Evolutionary conservation across 2,797 vertebrate genomes (phyloP), one percentile per base, ranked within the genome.

Genomic region (Enteromius thamalakanensis): DNA sequence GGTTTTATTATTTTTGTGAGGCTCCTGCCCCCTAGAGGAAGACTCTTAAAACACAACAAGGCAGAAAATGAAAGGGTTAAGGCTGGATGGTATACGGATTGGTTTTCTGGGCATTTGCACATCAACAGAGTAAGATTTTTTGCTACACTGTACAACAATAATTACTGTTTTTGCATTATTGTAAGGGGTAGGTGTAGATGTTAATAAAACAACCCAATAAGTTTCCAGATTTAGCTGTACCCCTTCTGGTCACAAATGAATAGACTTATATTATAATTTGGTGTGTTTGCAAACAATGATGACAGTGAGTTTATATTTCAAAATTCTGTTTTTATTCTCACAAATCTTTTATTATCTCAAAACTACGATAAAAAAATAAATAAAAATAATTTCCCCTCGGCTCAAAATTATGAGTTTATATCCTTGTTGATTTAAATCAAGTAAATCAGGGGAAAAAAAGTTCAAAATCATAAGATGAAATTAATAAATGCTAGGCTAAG

Each of bases 1-100:
- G 12, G 26, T 64, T 64, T 3, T 32, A 17, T 64, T 15, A 26
- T 17, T 42, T 2, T 40, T 45, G 15, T 77, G 53, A 78, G 58
- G 58, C 11, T 65, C 26, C 26, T 32, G 76, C 40, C 58, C 37
- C 26, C 76, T 77, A 19, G 37, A 29, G 76, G 76, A 14, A 58
- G 32, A 19, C 19, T 14, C 15, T 45, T 2, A n/a, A n/a, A 76
- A 37, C 34, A n/a, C 3, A 23, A 23, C 26, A 15, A 29, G 23
- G 0, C 60, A 1, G 12, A 62, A 2, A 62, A 62, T 1, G 8
- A 6, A 64, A 17, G 60, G 10, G n/a, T 58, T 58, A 58, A 23
- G 53, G 21, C 8, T 0, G 21, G 53, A 55, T 55, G 21, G 53
- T 55, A n/a, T 55, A 3, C 21, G n/a, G 21, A n/a, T 10, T 55